Evolutionary conservation across 2,113 vertebrate species (phyloP), one percentile per base, ranked within the genome.

Genomic region (Hemichromis elongatus): DNA sequence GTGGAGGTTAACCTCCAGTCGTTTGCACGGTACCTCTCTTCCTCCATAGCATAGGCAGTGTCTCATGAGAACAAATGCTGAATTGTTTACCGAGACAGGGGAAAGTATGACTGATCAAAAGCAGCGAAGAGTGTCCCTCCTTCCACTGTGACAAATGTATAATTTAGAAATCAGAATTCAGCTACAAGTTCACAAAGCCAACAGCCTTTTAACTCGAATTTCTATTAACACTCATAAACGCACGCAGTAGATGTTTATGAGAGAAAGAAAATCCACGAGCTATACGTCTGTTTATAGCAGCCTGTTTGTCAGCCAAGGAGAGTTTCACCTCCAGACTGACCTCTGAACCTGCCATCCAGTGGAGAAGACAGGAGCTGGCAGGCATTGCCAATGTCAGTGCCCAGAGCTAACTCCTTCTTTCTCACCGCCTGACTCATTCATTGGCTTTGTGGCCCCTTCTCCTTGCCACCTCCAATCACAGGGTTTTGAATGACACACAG

Each of bases 361-460:
- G 55, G 95, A 94, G 91, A 89, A 95, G 94, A 95, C 93, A 92
- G 87, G 93, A 93, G 93, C 95, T 96, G 96, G 95, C 95, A 95
- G 94, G 86, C 93, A 87, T 94, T 79, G 89, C 89, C 89, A 90
- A 82, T 92, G 92, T 95, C 94, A 93, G 91, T 88, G 93, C 92
- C 94, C 92, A 86, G 89, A 93, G 94, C 93, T 59, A 85, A 84
- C 88, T 92, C 90, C 93, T 93, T 91, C 92, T 88, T 88, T 87
- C 92, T 94, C 92, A 85, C 83, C 63, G 87, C 79, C 86, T 95
- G 88, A 93, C 93, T 93, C 94, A 91, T 80, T 89, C 90, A 92
- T 90, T 95, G 95, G 91, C 89, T 93, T 91, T 84, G 66, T 89
- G 88, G 92, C 93, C 87, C 87, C 82, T 88, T 95, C 90, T 92